phyloP scores from a whole-genome alignment of 1,140 invertebrate genomes.

The Akabosia matsudoensis region DNA sequence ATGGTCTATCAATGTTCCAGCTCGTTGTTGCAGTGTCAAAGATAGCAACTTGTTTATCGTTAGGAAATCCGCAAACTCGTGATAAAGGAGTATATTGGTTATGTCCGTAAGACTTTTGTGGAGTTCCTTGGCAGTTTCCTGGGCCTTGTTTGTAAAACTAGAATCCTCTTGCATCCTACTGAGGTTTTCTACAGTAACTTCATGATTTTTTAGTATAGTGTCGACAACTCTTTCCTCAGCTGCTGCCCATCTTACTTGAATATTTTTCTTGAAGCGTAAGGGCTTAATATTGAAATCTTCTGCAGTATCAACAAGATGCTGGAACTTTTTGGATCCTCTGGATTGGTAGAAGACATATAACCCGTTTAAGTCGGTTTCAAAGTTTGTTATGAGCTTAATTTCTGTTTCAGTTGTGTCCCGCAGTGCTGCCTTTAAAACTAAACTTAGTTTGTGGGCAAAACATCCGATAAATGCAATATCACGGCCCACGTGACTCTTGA shows the following conservation, averaged over 20 bases:
- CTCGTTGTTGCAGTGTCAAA: not conserved
- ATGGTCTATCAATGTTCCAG: not conserved
- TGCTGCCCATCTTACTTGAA: not conserved
- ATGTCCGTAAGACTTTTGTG: not conserved
- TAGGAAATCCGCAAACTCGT: not conserved
- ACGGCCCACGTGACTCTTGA: no score
- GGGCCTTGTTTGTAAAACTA: not conserved
- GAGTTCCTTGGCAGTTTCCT: not conserved
- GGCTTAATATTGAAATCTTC: not conserved
- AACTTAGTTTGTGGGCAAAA: no score
- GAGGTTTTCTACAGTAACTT: not conserved
- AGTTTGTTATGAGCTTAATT: not conserved
- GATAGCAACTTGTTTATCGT: not conserved
- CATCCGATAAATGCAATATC: no score
- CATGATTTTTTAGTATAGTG: not conserved
- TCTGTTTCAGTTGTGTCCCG: not conserved
- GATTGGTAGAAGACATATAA: not conserved
- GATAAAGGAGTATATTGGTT: not conserved
- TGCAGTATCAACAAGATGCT: slow-evolving; percentile 3
- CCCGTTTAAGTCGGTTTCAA: not conserved
- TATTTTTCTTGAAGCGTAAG: not conserved
- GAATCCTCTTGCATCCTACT: not conserved
- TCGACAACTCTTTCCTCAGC: not conserved
- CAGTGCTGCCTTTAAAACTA: no score
- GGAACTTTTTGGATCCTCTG: not conserved